Percentiles rank a stretch among this genome's conserved stretches.
These are phyloP conservation scores for Ornithoptera priamus DNA, from an alignment of 2,888 invertebrate species.

Conservation along the genomic window DNA sequence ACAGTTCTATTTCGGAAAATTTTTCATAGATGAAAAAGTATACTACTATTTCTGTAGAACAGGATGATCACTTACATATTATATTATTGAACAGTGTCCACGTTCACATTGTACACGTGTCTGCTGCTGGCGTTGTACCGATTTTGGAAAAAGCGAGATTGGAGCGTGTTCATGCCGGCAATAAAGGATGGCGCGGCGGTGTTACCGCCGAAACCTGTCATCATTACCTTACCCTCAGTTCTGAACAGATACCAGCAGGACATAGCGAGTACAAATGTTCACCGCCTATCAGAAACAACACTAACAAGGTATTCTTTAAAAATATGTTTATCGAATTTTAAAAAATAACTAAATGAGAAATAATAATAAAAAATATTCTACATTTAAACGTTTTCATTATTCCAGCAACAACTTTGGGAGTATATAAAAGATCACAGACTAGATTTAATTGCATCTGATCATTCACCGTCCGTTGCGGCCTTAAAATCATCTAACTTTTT, in stretches of 20 bases:
- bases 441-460: slow-evolving; percentile 84
- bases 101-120: slow-evolving; percentile 86
- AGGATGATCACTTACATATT: too few relatives aligned
- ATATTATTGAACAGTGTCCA: slow-evolving; percentile 66
- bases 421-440: slow-evolving; percentile 78
- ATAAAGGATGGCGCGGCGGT: slow-evolving; percentile 73
- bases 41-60: too few relatives aligned
- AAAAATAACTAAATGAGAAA: not conserved
- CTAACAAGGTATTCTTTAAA: slow-evolving; percentile 76
- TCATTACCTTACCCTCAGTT: slow-evolving; percentile 83
- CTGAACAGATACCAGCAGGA: slow-evolving; percentile 82
- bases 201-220: slow-evolving; percentile 87
- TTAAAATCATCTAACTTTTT: slow-evolving; percentile 83
- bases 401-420: slow-evolving; percentile 82
- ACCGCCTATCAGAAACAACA: slow-evolving; percentile 83
- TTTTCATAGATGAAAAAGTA: too few relatives aligned
- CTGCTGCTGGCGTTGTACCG: slow-evolving; percentile 81
- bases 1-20: too few relatives aligned
- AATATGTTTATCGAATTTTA: not conserved
- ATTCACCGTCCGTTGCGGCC: slow-evolving; percentile 84
- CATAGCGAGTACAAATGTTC: slow-evolving; percentile 86
- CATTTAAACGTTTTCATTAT: not conserved
- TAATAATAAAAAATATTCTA: not conserved
- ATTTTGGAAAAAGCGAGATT: slow-evolving; percentile 75
- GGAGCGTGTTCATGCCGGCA: slow-evolving; percentile 69